Evolutionary conservation across 2,888 invertebrate genomes (phyloP), one percentile per base, ranked within the genome.

Genomic region (Ennomos erosarius): DNA sequence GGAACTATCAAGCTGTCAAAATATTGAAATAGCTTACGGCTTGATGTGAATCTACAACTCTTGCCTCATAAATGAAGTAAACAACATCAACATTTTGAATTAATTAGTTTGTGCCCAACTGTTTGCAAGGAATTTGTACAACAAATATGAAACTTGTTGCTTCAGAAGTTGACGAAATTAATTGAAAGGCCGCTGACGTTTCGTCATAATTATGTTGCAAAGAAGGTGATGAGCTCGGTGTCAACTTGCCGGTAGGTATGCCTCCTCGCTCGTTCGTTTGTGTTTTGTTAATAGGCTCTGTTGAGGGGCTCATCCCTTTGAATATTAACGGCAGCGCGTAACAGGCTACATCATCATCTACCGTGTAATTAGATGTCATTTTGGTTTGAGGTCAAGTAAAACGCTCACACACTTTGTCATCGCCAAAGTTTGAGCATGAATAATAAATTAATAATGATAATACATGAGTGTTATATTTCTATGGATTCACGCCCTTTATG

Each of bases 61-160:
- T n/a, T 39, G 38, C 49, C 16, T 49, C 55, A 59, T 64, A 64
- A 64, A 64, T 62, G 46, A 62, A 47, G 50, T 59, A 59, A 56
- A 53, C 57, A 64, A 62, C 44, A 44, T 16, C 46, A 61, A 55
- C 53, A 55, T 61, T 58, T 54, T 10, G 13, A 61, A 56, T 57
- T 67, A 70, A 70, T 69, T 68, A 68, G 65, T 60, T 64, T 62
- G 47, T 44, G 45, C 53, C 51, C 44, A 54, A 46, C 55, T 65
- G 50, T 63, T 72, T 69, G 64, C 60, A 52, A 65, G 65, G 59
- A 64, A 65, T 69, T 67, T 64, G 62, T 60, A 62, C 64, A 60
- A 69, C 70, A 69, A 72, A 68, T 66, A 64, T 57, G 56, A 56
- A 63, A 74, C 70, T 74, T 70, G 69, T 70, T 71, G 67, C 65